A percentile compares a stretch with the other conserved stretches of the same genome.
Conservation (phyloP, 2,113 vertebrate genomes). For the Isurus oxyrinchus region DNA sequence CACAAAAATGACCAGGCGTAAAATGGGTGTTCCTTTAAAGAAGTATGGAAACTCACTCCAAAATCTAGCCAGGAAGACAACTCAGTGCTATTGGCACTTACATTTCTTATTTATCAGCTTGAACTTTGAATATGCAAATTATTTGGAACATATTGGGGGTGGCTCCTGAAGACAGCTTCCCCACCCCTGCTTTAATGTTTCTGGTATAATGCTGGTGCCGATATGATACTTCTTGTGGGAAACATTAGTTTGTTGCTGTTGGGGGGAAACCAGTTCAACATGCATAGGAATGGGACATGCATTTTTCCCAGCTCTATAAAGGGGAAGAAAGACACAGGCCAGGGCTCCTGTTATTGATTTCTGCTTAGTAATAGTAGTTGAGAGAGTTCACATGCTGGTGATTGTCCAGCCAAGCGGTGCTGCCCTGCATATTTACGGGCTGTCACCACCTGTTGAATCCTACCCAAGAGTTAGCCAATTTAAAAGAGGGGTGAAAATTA, state of each 20-base stretch:
- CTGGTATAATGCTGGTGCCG: not conserved
- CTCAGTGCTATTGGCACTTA: not conserved
- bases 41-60: not conserved
- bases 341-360: not conserved
- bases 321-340: not conserved
- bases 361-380: not conserved
- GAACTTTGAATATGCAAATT: not conserved
- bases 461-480: not conserved
- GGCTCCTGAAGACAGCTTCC: not conserved
- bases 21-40: not conserved
- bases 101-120: not conserved
- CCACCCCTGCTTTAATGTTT: not conserved
- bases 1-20: not conserved
- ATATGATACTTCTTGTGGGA: not conserved
- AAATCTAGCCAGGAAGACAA: too few species aligned
- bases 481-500: too few species aligned
- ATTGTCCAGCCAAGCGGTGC: not conserved
- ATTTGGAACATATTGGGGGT: not conserved
- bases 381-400: not conserved
- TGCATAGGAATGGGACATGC: not conserved
- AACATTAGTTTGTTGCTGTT: not conserved
- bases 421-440: not conserved
- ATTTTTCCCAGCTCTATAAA: not conserved
- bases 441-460: not conserved
- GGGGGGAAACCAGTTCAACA: not conserved